Conservation (phyloP, 2,113 vertebrate species). For the Ranitomeya variabilis region DNA sequence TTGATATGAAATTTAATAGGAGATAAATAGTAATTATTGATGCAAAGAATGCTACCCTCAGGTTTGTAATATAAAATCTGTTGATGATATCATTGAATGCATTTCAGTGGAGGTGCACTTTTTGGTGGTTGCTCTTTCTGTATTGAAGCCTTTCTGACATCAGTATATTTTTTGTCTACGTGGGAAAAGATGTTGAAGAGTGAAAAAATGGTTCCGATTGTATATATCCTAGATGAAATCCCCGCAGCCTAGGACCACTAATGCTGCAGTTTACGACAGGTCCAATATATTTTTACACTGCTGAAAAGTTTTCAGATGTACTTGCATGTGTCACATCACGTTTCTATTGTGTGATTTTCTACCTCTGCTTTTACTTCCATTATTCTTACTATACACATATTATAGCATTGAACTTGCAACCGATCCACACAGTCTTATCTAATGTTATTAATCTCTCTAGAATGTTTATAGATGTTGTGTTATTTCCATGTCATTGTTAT, state of each 20-base stretch:
- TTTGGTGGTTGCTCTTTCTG: background rate
- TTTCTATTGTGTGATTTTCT: conserved; percentile 34
- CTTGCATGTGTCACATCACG: conserved; percentile 13
- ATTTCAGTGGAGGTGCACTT: background rate
- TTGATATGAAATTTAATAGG: background rate
- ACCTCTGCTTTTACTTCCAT: conserved; percentile 30
- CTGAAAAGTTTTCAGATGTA: conserved; percentile 13
- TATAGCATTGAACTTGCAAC: background rate
- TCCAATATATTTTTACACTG: conserved; percentile 25
- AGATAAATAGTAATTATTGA: background rate
- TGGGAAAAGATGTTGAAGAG: background rate
- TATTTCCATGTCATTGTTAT: conserved; percentile 19
- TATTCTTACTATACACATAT: conserved; percentile 14
- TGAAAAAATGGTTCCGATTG: background rate
- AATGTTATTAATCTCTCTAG: conserved; percentile 4
- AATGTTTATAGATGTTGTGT: conserved; percentile 5
- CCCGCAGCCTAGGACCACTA: background rate
- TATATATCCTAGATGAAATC: background rate
- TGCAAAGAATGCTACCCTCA: conserved; percentile 8
- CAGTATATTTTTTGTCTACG: background rate
- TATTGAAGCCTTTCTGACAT: background rate
- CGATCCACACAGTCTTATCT: background rate
- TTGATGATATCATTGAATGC: background rate
- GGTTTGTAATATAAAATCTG: conserved; percentile 12
- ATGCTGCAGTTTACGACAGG: background rate